A percentile compares a stretch with the other conserved stretches of the same genome.
phyloP scores from a whole-genome alignment of 1,140 invertebrate genomes.

The Euwallacea fornicatus region DNA sequence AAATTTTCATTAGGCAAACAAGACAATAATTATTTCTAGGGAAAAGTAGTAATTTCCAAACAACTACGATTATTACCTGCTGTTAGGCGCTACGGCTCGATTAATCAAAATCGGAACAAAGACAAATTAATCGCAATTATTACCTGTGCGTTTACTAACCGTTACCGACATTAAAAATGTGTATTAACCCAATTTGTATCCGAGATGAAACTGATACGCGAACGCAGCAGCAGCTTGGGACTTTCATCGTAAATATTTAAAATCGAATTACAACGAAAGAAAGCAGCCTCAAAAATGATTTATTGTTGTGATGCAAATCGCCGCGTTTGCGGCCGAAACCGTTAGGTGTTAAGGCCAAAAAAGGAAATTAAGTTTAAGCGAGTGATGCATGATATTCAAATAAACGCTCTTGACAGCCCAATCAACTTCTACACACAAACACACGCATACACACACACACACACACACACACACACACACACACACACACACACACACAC shows the following conservation, averaged over 20 bases:
- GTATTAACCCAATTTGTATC: slow-evolving; percentile 15
- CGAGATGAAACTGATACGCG: slow-evolving; percentile 16
- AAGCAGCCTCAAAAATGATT: slow-evolving; percentile 20
- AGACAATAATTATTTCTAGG: no score
- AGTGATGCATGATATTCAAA: slow-evolving; percentile 25
- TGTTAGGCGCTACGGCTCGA: neutral
- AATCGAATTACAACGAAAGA: slow-evolving; percentile 19
- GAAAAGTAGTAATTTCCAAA: neutral
- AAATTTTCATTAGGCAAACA: neutral
- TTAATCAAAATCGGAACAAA: slow-evolving; percentile 10
- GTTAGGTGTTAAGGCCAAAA: slow-evolving; percentile 2
- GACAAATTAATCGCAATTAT: slow-evolving; percentile 8
- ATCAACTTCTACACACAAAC: neutral
- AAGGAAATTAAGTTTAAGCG: slow-evolving; percentile 20
- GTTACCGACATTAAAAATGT: neutral
- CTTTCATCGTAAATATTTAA: slow-evolving; percentile 26
- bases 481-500: neutral
- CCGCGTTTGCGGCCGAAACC: neutral
- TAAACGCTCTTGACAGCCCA: slow-evolving; percentile 11
- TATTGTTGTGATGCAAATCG: slow-evolving; percentile 26
- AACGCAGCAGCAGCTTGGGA: neutral
- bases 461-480: no score
- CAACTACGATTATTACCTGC: neutral
- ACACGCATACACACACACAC: neutral
- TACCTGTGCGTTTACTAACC: neutral